phyloP scores from a whole-genome alignment of 1,140 invertebrate genomes.

The Drosophila miranda region DNA sequence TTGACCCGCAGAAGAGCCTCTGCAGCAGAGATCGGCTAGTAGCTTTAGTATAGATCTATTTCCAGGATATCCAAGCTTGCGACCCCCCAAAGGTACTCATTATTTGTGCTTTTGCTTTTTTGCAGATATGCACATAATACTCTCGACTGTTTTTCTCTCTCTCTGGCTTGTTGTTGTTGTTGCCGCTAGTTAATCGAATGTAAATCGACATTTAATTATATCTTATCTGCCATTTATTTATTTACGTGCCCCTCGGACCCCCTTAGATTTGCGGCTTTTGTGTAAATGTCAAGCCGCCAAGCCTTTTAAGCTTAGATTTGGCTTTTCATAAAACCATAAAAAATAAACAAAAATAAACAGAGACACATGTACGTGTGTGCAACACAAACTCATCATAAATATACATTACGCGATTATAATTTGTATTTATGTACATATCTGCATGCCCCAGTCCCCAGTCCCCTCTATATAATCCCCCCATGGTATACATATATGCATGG shows the following conservation, averaged over 20 bases:
- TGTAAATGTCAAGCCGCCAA: conserved; percentile 45
- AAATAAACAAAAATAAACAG: conserved; percentile 8
- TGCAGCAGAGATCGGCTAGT: no score
- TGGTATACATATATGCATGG: conserved; percentile 18
- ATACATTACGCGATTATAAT: conserved; percentile 55
- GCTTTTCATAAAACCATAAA: conserved; percentile 1
- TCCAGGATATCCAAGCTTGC: no score
- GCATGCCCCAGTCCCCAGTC: neutral
- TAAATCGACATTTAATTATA: conserved; percentile 74
- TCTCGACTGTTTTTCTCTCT: conserved; percentile 1
- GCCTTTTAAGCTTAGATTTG: conserved; percentile 51
- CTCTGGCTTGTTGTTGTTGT: conserved; percentile 7
- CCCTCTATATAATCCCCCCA: conserved; percentile 6
- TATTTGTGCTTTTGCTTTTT: neutral
- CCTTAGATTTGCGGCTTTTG: conserved; percentile 40
- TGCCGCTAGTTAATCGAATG: conserved; percentile 53
- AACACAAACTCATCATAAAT: conserved; percentile 37
- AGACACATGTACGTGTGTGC: neutral
- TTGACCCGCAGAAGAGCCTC: no score
- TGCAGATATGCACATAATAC: conserved; percentile 22
- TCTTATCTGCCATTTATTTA: conserved; percentile 67
- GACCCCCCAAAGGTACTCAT: no score
- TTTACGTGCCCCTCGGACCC: conserved; percentile 15
- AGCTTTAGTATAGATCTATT: no score
- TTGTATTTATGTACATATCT: conserved; percentile 18